Percentiles rank a stretch among this genome's conserved stretches.
These are phyloP conservation scores for Lottia gigantea DNA, from an alignment of 2,888 invertebrate genomes.

Conservation along the genomic window DNA sequence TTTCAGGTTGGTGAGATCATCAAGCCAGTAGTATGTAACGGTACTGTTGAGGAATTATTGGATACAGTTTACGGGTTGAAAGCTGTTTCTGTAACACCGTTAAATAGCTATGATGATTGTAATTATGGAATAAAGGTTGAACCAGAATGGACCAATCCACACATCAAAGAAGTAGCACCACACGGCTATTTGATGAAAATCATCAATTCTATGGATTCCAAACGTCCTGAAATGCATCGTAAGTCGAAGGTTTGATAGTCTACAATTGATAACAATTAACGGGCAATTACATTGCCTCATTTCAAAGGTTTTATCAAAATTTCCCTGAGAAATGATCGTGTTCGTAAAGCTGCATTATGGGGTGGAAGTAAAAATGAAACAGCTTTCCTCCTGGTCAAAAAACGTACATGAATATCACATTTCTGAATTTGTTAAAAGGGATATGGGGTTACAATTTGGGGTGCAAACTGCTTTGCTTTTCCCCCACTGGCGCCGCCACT, in stretches of 20 bases:
- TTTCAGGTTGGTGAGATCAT: constrained; percentile 25
- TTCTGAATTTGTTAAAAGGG: too few species aligned
- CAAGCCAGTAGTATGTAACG: constrained; percentile 24
- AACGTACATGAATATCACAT: too few species aligned
- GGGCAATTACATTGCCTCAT: too few species aligned
- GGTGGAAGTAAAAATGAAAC: too few species aligned
- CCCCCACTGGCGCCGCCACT: too few species aligned
- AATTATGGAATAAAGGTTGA: constrained; percentile 78
- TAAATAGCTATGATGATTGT: constrained; percentile 83
- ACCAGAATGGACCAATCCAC: constrained; percentile 59
- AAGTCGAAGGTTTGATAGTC: constrained; percentile 22
- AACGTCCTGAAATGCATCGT: constrained; percentile 69
- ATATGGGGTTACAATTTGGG: too few species aligned
- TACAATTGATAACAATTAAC: too few species aligned
- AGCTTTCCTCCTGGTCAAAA: too few species aligned
- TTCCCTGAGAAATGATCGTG: too few species aligned
- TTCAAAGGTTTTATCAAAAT: too few species aligned
- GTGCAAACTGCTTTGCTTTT: too few species aligned
- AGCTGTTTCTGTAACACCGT: constrained; percentile 73
- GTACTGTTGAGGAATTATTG: constrained; percentile 24
- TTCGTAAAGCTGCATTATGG: too few species aligned
- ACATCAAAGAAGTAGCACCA: constrained; percentile 41
- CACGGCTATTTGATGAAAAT: constrained; percentile 79
- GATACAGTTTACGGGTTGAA: constrained; percentile 73
- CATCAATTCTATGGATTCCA: constrained; percentile 83